These are phyloP conservation scores for Halictus rubicundus DNA, from an alignment of 1,140 invertebrate genomes.

Conservation along the genomic window DNA sequence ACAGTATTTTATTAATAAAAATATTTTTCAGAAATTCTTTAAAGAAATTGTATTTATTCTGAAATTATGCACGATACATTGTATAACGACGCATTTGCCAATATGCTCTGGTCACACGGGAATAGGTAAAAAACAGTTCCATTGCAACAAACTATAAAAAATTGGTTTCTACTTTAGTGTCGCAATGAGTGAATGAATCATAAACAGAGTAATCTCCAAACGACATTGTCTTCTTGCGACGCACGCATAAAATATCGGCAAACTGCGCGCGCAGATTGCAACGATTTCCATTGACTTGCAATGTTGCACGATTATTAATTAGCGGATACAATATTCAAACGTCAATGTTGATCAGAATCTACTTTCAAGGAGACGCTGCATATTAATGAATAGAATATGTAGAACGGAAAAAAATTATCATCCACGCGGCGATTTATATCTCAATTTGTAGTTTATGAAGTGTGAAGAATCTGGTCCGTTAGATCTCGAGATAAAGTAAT, in stretches of 20 bases:
- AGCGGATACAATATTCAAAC: background rate
- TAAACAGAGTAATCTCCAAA: background rate
- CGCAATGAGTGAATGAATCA: background rate
- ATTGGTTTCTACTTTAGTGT: background rate
- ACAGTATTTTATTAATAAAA: no score
- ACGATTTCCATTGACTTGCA: conserved; percentile 8
- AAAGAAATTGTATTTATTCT: no score
- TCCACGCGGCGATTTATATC: background rate
- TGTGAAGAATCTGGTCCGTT: background rate
- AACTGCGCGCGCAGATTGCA: background rate
- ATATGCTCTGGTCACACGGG: no score
- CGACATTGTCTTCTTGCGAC: background rate
- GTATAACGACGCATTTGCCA: no score
- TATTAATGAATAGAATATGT: background rate
- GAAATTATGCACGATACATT: no score
- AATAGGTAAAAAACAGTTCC: no score
- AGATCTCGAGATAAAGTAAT: background rate
- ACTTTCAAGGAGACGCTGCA: background rate
- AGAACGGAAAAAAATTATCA: background rate
- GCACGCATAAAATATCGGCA: background rate
- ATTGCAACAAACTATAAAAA: background rate
- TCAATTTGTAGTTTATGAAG: background rate
- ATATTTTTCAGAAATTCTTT: no score
- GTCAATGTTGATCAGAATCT: conserved; percentile 9
- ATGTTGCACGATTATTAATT: background rate